These are phyloP conservation scores for Helostoma temminkii DNA, from an alignment of 2,797 vertebrate genomes.

Conservation along the genomic window DNA sequence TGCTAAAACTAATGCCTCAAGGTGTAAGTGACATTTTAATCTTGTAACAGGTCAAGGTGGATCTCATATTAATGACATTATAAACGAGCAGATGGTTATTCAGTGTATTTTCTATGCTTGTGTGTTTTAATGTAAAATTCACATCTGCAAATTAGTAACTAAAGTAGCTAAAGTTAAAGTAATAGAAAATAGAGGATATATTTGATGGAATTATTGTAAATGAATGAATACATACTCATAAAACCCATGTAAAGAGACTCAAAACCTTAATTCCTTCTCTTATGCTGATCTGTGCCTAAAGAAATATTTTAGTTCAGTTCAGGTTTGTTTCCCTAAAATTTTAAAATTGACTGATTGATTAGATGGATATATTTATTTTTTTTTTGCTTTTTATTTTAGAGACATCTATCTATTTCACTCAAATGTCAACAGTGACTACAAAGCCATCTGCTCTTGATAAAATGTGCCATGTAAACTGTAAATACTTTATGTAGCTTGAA, in stretches of 20 bases:
- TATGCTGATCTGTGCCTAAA: background rate
- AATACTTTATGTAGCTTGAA: slow-evolving; percentile 39
- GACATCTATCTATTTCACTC: slow-evolving; percentile 38
- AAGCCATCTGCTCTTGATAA: slow-evolving; percentile 23
- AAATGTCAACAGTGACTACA: slow-evolving; percentile 41
- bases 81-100: background rate
- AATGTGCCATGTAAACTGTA: slow-evolving; percentile 33
- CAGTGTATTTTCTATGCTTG: background rate
- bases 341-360: slow-evolving; percentile 31
- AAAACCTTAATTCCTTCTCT: slow-evolving; percentile 10
- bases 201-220: too few species aligned
- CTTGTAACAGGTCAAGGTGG: background rate
- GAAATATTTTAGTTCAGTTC: slow-evolving; percentile 9
- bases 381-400: slow-evolving; percentile 30
- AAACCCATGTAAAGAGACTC: too few species aligned
- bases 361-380: slow-evolving; percentile 4
- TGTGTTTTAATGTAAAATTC: background rate
- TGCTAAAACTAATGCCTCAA: background rate
- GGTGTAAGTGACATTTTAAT: background rate
- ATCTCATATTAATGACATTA: background rate
- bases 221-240: too few species aligned
- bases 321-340: slow-evolving; percentile 33
- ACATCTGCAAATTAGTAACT: too few species aligned
- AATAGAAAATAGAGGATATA: too few species aligned
- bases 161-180: too few species aligned